Evolutionary conservation across 2,888 invertebrate species (phyloP).

Genomic region (Drosophila setosimentum): DNA sequence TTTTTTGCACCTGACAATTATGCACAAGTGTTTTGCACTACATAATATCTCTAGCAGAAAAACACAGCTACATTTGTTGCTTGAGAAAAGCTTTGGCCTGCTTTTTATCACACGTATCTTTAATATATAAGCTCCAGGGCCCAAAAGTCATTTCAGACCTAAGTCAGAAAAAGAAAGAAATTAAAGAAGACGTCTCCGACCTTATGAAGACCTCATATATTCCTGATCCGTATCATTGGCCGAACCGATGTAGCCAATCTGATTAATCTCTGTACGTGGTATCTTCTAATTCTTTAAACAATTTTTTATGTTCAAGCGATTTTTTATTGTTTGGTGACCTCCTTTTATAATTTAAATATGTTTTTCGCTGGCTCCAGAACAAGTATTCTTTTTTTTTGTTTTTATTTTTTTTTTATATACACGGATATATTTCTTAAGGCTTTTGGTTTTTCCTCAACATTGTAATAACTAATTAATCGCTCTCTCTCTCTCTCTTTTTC

Average conservation of each 20-base stretch:
- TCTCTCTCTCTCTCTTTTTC: no score
- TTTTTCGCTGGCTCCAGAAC: neutral
- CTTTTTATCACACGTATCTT: neutral
- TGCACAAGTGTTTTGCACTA: constrained; percentile 1
- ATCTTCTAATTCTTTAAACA: no score
- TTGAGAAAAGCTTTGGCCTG: neutral
- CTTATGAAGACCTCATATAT: neutral
- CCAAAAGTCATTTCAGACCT: neutral
- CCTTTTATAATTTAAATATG: neutral
- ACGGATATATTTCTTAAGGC: no score
- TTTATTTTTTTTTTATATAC: no score
- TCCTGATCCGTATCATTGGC: neutral
- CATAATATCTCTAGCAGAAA: neutral
- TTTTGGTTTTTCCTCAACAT: neutral
- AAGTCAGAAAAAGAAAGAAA: no score
- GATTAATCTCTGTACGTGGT: no score
- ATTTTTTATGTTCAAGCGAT: neutral
- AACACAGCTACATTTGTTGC: neutral
- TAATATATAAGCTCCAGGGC: neutral
- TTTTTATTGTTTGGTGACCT: neutral
- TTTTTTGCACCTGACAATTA: neutral
- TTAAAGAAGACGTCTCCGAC: neutral
- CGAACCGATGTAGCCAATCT: no score
- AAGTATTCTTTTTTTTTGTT: no score
- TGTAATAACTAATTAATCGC: no score